Evolutionary conservation across 2,888 invertebrate genomes (phyloP).

Genomic region (Ectropis crepuscularia): DNA sequence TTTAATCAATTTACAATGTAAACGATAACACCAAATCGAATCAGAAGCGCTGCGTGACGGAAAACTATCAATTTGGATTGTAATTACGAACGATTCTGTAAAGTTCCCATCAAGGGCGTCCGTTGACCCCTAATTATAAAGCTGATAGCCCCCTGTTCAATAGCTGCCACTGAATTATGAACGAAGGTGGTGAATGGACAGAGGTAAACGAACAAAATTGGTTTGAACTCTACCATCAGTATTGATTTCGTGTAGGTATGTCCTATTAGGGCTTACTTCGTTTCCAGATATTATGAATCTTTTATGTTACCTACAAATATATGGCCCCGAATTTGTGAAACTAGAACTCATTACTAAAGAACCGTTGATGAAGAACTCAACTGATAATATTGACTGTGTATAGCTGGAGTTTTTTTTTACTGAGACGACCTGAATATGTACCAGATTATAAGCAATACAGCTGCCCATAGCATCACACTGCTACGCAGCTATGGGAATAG

Average conservation of each 20-base stretch:
- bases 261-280: not conserved
- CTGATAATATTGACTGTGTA: too few relatives aligned
- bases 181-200: slow-evolving; percentile 34
- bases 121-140: slow-evolving; percentile 59
- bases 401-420: too few relatives aligned
- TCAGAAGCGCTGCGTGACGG: slow-evolving; percentile 61
- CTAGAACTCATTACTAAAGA: too few relatives aligned
- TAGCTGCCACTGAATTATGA: slow-evolving; percentile 52
- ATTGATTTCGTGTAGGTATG: slow-evolving; percentile 23
- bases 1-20: not conserved
- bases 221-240: slow-evolving; percentile 26
- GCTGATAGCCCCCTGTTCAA: slow-evolving; percentile 37
- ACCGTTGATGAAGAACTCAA: too few relatives aligned
- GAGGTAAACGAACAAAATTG: slow-evolving; percentile 33
- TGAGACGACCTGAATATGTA: too few relatives aligned
- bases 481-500: too few relatives aligned
- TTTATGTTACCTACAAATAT: not conserved
- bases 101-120: slow-evolving; percentile 70
- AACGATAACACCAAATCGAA: slow-evolving; percentile 9
- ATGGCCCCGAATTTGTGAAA: too few relatives aligned
- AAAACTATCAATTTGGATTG: slow-evolving; percentile 65
- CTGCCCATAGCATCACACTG: too few relatives aligned
- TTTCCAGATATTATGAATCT: not conserved
- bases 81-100: slow-evolving; percentile 67
- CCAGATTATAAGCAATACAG: too few relatives aligned